These are phyloP conservation scores for Sebastiscus tertius DNA, from an alignment of 2,797 vertebrate genomes.

Conservation along the genomic window DNA sequence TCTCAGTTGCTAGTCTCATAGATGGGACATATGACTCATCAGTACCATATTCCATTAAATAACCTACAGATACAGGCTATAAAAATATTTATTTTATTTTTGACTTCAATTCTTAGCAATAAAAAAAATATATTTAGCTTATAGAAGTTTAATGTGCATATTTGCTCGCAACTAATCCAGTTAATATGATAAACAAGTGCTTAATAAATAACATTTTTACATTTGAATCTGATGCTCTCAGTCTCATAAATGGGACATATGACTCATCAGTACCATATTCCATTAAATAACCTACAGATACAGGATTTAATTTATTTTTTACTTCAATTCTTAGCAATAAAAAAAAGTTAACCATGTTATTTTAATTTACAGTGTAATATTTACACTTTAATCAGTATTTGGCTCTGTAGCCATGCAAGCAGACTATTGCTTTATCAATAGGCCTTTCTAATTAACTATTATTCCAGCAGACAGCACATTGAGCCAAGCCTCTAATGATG, in stretches of 20 bases:
- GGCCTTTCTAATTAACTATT: neutral
- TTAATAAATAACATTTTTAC: neutral
- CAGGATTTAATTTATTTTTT: neutral
- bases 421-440: neutral
- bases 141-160: neutral
- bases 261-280: neutral
- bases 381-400: neutral
- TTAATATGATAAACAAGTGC: neutral
- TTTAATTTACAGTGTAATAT: neutral
- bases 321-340: too few species aligned
- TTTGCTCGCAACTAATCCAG: neutral
- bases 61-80: neutral
- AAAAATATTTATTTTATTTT: neutral
- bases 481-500: neutral
- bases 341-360: neutral
- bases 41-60: neutral
- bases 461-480: neutral
- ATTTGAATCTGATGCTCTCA: neutral
- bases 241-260: neutral
- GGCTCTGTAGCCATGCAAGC: neutral
- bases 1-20: neutral
- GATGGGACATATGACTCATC: neutral
- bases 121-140: neutral
- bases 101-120: neutral
- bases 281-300: neutral